phyloP scores from a whole-genome alignment of 2,888 invertebrate genomes.

The Tetragnatha montana region DNA sequence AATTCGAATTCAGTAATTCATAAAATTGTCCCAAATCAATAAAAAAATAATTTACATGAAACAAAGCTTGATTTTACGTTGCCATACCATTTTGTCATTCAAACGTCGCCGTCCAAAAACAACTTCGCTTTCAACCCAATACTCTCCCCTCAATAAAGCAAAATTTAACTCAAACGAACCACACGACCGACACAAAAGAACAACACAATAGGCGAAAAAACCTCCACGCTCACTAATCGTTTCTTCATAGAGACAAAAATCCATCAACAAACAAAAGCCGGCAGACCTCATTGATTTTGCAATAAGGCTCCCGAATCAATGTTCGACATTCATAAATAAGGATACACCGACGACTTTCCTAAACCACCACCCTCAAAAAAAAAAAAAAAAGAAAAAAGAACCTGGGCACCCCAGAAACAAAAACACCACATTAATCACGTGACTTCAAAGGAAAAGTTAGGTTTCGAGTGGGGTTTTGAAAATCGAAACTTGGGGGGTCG shows the following conservation, averaged over 20 bases:
- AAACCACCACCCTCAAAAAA: background rate
- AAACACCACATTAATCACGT: slow-evolving; percentile 51
- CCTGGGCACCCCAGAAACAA: background rate
- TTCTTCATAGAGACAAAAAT: slow-evolving; percentile 1
- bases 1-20: too few relatives aligned
- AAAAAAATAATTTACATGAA: too few relatives aligned
- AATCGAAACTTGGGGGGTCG: slow-evolving; percentile 27
- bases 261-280: slow-evolving; percentile 9
- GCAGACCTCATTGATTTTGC: slow-evolving; percentile 39
- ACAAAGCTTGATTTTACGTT: too few relatives aligned
- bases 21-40: too few relatives aligned
- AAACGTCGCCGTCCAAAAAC: too few relatives aligned
- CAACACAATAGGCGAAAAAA: background rate
- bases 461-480: slow-evolving; percentile 32
- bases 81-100: too few relatives aligned
- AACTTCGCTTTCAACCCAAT: too few relatives aligned
- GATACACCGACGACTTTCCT: background rate
- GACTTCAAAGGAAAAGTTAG: slow-evolving; percentile 41
- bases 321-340: slow-evolving; percentile 27
- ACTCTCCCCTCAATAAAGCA: too few relatives aligned
- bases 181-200: background rate
- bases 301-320: slow-evolving; percentile 28
- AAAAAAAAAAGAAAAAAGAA: background rate
- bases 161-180: too few relatives aligned
- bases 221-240: background rate